Base-by-base conservation (phyloP, 2,797 vertebrate species). In the Podarcis lilfordi region DNA sequence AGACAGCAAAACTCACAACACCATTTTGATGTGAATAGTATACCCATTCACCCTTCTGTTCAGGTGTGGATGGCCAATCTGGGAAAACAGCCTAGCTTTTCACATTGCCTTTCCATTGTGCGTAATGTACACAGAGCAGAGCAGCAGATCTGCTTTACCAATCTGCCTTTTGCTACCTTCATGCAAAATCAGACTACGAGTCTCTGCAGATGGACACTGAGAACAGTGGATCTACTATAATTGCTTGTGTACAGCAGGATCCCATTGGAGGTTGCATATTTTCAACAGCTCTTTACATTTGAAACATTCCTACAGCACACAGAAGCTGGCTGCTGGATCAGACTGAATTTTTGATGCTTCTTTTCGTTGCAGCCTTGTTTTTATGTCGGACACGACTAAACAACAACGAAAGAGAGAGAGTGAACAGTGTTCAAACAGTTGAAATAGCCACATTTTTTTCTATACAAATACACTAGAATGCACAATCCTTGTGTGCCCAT, bases 11-110 rank as follows among this genome's bases (percentile, higher is more conserved):
- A 83, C 92, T 84, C 66, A 75, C 76, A 79, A 59, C 43, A 86
- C n/a, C n/a, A 86, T 71, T 86, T 86, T 55, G 85, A 79, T 69
- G 85, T 37, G 82, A 84, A 79, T 88, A 32, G 59, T 61, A 61
- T 61, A 61, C 37, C 68, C 45, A 79, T 78, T 85, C 37, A n/a
- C 37, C 40, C n/a, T 37, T 40, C 68, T 61, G 23, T 80, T 85
- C 74, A 85, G 59, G 84, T 64, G 29, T 29, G 55, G 35, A 74
- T 64, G 27, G 10, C 9, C 68, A 74, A 43, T 45, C 55, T 76
- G 76, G 40, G 76, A 74, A 79, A 59, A 84, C 55, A 45, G 29
- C 23, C 68, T 43, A 40, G 45, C 7, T 84, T 69, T 40, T 40
- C 10, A 88, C 13, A 27, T 27, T 43, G 23, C 35, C 71, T 84